Evolutionary conservation across 2,888 invertebrate species (phyloP), one percentile per base, ranked within the genome.

Genomic region (Tryphoninae sp.): DNA sequence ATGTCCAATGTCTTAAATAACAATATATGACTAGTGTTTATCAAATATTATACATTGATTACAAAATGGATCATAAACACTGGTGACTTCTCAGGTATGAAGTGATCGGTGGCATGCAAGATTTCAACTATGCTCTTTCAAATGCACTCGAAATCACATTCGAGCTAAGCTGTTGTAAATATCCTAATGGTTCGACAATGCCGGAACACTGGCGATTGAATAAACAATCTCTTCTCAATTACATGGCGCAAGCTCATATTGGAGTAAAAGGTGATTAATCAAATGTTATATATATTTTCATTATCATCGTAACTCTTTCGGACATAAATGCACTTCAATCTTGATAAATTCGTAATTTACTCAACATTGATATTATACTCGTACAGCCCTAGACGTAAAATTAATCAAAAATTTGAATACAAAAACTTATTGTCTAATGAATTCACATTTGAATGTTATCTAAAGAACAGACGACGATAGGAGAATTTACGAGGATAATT

Each of bases 101-200:
- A 86, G 91, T 92, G 11, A 84, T 93, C 95, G 97, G 98, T 89
- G 99, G 99, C 59, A 99, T 99, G 99, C 97, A 97, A 93, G 99
- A 99, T 92, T 99, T 97, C 93, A 99, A 99, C 93, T 99, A 99
- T 92, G 94, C 97, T 2, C 95, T 96, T 89, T 97, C 97, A 1
- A 99, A 99, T 92, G 97, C 98, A 90, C 97, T 98, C 91, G 99
- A 99, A 92, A 95, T 99, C 78, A 99, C 99, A 0, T 95, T 99
- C 88, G 99, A 99, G 91, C 92, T 99, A 88, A 97, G 98, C 59
- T 99, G 99, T 93, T 97, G 97, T 93, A 99, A 99, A 92, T 99
- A 95, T 92, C 99, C 99, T 0, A 83, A 89, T 0, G 95, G 96
- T 0, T 92, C 92, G 0, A 93, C 94, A n/a, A 92, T 99, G 87